phyloP scores from a whole-genome alignment of 2,113 vertebrate genomes.

The Rafetus swinhoei region DNA sequence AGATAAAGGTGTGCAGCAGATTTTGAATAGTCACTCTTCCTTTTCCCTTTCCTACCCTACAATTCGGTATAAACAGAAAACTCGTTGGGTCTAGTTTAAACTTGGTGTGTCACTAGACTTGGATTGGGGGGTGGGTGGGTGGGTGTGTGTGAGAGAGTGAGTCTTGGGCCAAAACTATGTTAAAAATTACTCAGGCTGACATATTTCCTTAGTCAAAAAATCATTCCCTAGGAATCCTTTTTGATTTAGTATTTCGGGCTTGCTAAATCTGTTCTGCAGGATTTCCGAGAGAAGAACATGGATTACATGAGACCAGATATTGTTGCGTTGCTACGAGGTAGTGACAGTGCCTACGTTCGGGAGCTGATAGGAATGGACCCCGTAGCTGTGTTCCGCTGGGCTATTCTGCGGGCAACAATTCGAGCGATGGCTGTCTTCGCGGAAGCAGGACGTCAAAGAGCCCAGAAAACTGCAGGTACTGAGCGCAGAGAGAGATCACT shows the following conservation, averaged over 20 bases:
- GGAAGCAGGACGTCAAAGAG: constrained; percentile 85
- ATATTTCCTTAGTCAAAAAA: not conserved
- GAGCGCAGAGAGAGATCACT: rapidly evolving
- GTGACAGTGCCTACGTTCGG: constrained; percentile 91
- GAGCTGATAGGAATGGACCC: constrained; percentile 97
- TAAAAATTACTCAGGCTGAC: not conserved
- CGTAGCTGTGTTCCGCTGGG: constrained; percentile 97
- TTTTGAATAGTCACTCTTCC: not conserved
- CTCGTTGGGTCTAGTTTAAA: not conserved
- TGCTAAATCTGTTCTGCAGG: constrained; percentile 70
- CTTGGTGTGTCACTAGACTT: not conserved
- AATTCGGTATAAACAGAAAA: not conserved
- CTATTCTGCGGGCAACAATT: constrained; percentile 89
- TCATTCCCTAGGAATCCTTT: not conserved
- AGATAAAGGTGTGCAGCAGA: constrained; percentile 88
- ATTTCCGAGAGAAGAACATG: constrained; percentile 98
- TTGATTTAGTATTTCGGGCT: not conserved
- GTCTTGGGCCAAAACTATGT: not conserved
- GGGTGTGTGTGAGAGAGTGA: too few relatives aligned
- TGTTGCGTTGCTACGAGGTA: constrained; percentile 93
- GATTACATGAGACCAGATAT: constrained; percentile 98
- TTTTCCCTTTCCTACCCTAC: not conserved
- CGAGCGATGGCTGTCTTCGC: constrained; percentile 91
- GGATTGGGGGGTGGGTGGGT: too few relatives aligned
- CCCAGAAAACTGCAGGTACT: constrained; percentile 85